Evolutionary conservation across 2,113 vertebrate species (phyloP).

Genomic region (Orycteropus afer): DNA sequence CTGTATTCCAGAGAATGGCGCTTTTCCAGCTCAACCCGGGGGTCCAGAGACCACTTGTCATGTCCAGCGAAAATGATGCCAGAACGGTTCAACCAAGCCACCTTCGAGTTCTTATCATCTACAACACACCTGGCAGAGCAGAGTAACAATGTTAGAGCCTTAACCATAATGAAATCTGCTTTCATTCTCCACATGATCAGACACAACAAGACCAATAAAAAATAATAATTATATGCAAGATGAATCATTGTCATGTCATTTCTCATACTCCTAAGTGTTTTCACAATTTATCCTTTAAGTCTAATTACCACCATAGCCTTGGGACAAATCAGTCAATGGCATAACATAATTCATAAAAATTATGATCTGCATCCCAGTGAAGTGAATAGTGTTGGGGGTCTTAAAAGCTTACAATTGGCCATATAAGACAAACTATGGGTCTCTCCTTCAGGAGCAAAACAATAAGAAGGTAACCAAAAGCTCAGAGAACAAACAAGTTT

Average conservation of each 20-base stretch:
- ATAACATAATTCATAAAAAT: not conserved
- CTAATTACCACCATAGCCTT: not conserved
- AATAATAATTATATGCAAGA: slow-evolving; percentile 39
- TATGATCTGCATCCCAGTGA: not conserved
- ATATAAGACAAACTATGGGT: not conserved
- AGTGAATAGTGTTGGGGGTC: not conserved
- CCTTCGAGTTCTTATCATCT: slow-evolving; percentile 98
- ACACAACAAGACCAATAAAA: slow-evolving; percentile 11
- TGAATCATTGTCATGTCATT: not conserved
- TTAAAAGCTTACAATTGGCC: not conserved
- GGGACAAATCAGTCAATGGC: not conserved
- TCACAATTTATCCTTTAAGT: slow-evolving; percentile 43
- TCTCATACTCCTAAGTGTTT: not conserved
- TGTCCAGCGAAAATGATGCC: slow-evolving; percentile 99
- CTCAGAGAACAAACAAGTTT: not conserved
- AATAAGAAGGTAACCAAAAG: not conserved
- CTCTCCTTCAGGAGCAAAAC: not conserved
- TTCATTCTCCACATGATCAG: not conserved
- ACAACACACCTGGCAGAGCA: slow-evolving; percentile 93
- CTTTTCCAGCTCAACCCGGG: slow-evolving; percentile 96
- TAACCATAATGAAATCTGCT: not conserved
- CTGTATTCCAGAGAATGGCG: slow-evolving; percentile 98
- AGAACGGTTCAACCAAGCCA: slow-evolving; percentile 99
- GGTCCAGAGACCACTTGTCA: slow-evolving; percentile 99
- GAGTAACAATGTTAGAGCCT: slow-evolving; percentile 50